Conservation (phyloP, 2,888 invertebrate genomes). For the Danaus chrysippus region DNA sequence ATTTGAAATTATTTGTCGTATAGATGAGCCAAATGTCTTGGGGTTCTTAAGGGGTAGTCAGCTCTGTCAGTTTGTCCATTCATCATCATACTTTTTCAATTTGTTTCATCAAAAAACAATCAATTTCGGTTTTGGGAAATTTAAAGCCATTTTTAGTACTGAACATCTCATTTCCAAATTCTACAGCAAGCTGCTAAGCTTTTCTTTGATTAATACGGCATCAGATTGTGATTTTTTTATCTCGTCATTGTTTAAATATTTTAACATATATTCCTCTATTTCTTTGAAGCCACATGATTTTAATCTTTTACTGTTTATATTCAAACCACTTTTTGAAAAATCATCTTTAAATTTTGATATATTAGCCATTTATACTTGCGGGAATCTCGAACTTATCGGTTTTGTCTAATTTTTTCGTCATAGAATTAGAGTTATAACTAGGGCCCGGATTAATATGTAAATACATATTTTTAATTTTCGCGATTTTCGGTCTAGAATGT, state of each 20-base stretch:
- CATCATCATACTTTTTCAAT: too few relatives aligned
- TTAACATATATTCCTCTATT: slow-evolving; percentile 28
- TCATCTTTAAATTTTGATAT: slow-evolving; percentile 23
- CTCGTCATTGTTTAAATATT: slow-evolving; percentile 13
- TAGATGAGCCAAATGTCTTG: too few relatives aligned
- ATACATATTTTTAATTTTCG: too few relatives aligned
- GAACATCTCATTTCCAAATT: slow-evolving; percentile 18
- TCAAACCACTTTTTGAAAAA: slow-evolving; percentile 22
- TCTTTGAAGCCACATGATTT: slow-evolving; percentile 21
- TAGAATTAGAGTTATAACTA: too few relatives aligned
- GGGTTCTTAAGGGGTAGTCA: too few relatives aligned
- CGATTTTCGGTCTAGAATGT: too few relatives aligned
- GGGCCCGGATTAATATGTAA: too few relatives aligned
- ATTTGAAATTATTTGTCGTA: too few relatives aligned
- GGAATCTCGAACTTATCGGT: slow-evolving; percentile 22
- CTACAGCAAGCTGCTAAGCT: slow-evolving; percentile 23
- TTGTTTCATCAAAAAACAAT: too few relatives aligned
- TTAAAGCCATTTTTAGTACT: too few relatives aligned
- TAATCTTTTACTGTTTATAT: slow-evolving; percentile 21
- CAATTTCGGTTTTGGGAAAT: too few relatives aligned
- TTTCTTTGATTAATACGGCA: slow-evolving; percentile 28
- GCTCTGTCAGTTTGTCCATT: too few relatives aligned
- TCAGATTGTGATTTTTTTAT: slow-evolving; percentile 24
- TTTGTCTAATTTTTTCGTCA: slow-evolving; percentile 18
- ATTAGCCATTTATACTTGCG: slow-evolving; percentile 24